Conservation (phyloP, 2,888 invertebrate species). For the Caenorhabditis japonica region DNA sequence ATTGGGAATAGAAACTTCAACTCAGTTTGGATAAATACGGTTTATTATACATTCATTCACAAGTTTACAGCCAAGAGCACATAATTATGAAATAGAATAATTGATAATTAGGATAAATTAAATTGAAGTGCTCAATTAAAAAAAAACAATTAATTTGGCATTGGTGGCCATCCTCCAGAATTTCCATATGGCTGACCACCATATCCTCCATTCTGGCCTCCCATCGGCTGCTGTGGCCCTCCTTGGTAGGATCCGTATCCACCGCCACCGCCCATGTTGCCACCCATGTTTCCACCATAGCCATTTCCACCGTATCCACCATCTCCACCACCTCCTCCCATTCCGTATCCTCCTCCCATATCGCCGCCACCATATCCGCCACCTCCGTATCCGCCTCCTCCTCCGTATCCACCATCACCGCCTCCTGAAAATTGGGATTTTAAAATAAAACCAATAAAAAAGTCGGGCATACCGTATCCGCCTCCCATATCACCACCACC, state of each 20-base stretch:
- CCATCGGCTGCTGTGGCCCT: conserved; percentile 43
- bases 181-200: conserved; percentile 44
- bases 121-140: background rate
- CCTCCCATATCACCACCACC: conserved; percentile 60
- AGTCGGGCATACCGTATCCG: conserved; percentile 42
- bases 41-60: no score
- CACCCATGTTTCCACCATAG: conserved; percentile 59
- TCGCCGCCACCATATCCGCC: conserved; percentile 53
- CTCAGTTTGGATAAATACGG: conserved; percentile 13
- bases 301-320: conserved; percentile 62
- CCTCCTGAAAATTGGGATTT: conserved; percentile 20
- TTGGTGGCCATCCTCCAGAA: conserved; percentile 57
- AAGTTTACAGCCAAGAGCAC: background rate
- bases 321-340: conserved; percentile 57
- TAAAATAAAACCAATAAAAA: background rate
- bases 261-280: conserved; percentile 54
- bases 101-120: conserved; percentile 42
- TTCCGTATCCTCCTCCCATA: conserved; percentile 41
- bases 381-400: conserved; percentile 63
- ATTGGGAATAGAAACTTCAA: no score
- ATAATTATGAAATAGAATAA: conserved; percentile 9
- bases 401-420: conserved; percentile 51
- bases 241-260: conserved; percentile 60
- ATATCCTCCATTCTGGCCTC: conserved; percentile 47
- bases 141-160: conserved; percentile 44